Evolutionary conservation across 2,113 vertebrate genomes (phyloP), one percentile per base, ranked within the genome.

Genomic region (Raja brachyura): DNA sequence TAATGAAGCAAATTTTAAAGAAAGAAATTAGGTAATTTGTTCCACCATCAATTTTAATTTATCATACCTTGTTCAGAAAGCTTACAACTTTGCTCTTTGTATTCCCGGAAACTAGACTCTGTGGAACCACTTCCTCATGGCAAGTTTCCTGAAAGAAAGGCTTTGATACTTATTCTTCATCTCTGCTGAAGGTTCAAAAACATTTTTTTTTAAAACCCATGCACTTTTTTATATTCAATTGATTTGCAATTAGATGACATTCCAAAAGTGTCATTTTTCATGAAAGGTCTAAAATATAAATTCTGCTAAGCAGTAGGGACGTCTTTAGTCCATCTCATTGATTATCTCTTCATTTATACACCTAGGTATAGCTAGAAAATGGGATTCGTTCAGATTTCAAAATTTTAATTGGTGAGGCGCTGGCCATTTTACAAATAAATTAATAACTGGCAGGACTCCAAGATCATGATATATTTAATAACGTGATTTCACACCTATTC

Each of bases 11-110:
- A 88, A 5, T 63, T 63, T 31, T n/a, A 61, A 86, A 88, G 5
- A 63, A 63, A 63, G 25, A 31, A 61, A 31, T 61, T 1, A 86
- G 56, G 61, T 4, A 25, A 86, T 28, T 74, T 73, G 73, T 11
- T 73, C 39, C 28, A 10, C 16, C 22, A 92, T 0, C 33, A 73
- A 22, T 39, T 54, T 11, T 13, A 25, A 14, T 75, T 86, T 54
- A 18, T 70, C 93, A 93, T 96, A 99, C 98, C 98, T 98, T 99
- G 93, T 97, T 98, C 9, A 99, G 96, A 95, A 98, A 99, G 90
- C 96, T 95, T 66, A 99, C 96, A 93, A 99, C 97, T 96, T 96
- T 96, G 93, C 95, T 96, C 95, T 97, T 99, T 0, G 93, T 96
- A 78, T 97, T 97, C 94, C 98, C 97, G 59, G 96, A 97, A 93